Conservation (phyloP, 2,797 vertebrate genomes). For the Mormyrops boulengeri region DNA sequence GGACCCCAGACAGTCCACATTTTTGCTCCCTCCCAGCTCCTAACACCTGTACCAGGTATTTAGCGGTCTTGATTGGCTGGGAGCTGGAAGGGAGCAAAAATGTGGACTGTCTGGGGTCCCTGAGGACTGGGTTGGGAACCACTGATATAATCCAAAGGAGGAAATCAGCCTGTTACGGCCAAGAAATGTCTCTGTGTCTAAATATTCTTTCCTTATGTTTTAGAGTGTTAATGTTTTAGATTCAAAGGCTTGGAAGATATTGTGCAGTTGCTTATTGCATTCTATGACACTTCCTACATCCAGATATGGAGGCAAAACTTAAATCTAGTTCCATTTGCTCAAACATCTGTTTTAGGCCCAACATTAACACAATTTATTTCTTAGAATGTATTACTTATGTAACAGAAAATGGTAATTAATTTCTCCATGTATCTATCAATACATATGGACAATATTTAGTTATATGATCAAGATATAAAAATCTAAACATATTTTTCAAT, state of each 20-base stretch:
- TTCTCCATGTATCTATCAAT: not conserved
- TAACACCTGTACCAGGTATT: too few relatives aligned
- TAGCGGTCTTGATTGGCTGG: too few relatives aligned
- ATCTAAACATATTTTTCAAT: too few relatives aligned
- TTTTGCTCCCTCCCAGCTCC: too few relatives aligned
- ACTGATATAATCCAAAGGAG: not conserved
- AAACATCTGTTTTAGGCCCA: not conserved
- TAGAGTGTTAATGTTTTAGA: constrained; percentile 50
- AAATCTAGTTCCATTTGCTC: not conserved
- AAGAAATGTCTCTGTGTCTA: not conserved
- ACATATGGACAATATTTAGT: not conserved
- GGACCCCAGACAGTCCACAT: too few relatives aligned
- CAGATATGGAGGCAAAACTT: not conserved
- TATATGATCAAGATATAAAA: too few relatives aligned
- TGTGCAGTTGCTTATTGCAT: not conserved
- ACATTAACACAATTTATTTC: not conserved
- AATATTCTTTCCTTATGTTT: constrained; percentile 42
- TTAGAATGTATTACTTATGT: not conserved
- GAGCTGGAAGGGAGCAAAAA: too few relatives aligned
- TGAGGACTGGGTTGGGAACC: too few relatives aligned
- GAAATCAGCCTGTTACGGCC: not conserved
- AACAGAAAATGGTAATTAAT: not conserved
- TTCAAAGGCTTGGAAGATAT: not conserved
- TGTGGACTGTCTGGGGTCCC: too few relatives aligned
- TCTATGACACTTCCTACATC: not conserved